phyloP scores from a whole-genome alignment of 1,140 invertebrate genomes.

The Alviniconcha marisindica region DNA sequence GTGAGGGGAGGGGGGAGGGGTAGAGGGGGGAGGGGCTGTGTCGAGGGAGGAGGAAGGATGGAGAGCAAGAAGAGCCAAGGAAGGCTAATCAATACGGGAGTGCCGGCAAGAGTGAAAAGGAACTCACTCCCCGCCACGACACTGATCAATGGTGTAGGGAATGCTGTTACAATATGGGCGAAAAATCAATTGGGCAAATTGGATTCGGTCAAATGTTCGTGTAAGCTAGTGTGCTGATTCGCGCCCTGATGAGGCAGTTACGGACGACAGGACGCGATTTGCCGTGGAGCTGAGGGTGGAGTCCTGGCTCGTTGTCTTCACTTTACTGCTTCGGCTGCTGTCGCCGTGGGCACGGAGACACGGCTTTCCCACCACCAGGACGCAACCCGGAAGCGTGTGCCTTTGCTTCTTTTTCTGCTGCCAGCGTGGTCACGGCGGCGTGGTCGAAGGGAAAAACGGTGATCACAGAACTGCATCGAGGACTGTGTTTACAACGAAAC shows the following conservation, averaged over 20 bases:
- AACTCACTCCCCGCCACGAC: neutral
- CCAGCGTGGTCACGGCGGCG: too few species aligned
- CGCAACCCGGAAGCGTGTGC: too few species aligned
- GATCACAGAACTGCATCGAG: too few species aligned
- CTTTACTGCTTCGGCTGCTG: neutral
- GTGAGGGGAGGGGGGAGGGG: too few species aligned
- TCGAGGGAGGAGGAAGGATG: too few species aligned
- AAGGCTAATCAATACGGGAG: slow-evolving; percentile 1
- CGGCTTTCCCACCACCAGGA: too few species aligned
- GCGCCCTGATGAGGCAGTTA: slow-evolving; percentile 29
- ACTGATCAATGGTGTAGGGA: slow-evolving; percentile 34
- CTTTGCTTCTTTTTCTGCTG: too few species aligned
- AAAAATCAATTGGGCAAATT: slow-evolving; percentile 44
- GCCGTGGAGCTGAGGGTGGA: neutral
- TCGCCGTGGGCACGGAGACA: too few species aligned
- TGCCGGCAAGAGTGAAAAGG: neutral
- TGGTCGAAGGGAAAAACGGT: too few species aligned
- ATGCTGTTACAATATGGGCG: slow-evolving; percentile 39
- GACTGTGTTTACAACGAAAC: too few species aligned
- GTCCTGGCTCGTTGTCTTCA: neutral
- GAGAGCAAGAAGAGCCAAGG: too few species aligned
- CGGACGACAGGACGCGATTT: neutral
- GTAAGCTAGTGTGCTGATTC: slow-evolving; percentile 31
- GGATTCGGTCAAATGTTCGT: slow-evolving; percentile 38
- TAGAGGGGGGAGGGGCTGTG: too few species aligned